These are phyloP conservation scores for Rhynchomys soricoides DNA, from an alignment of 2,113 vertebrate genomes.

Conservation along the genomic window DNA sequence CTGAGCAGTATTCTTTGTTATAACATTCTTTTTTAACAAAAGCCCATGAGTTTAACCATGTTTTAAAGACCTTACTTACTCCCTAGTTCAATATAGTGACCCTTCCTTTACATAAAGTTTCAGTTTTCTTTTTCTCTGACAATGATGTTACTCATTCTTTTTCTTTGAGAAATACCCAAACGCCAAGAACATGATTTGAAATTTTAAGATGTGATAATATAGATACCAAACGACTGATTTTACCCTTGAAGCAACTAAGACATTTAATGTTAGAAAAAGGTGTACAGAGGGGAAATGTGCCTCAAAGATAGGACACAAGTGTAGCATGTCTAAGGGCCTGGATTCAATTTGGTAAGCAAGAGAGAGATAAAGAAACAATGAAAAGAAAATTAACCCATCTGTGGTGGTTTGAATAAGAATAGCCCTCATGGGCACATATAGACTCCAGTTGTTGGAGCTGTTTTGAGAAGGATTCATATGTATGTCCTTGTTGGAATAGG, in stretches of 20 bases:
- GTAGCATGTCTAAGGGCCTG: background rate
- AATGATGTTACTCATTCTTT: background rate
- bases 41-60: background rate
- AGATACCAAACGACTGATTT: background rate
- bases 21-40: too few relatives aligned
- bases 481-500: background rate
- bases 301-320: background rate
- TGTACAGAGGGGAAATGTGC: too few relatives aligned
- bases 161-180: background rate
- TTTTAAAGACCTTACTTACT: background rate
- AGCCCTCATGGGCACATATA: background rate
- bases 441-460: too few relatives aligned
- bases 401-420: too few relatives aligned
- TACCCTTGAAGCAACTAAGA: background rate
- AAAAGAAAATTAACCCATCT: background rate
- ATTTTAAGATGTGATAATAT: background rate
- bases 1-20: background rate
- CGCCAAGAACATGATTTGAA: background rate
- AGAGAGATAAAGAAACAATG: background rate
- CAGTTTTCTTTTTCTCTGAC: background rate
- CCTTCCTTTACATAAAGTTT: background rate
- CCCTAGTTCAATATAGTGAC: background rate
- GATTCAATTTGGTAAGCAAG: background rate
- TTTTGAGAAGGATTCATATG: background rate
- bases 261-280: background rate